These are phyloP conservation scores for Gobius niger DNA, from an alignment of 2,113 vertebrate genomes.

Conservation along the genomic window DNA sequence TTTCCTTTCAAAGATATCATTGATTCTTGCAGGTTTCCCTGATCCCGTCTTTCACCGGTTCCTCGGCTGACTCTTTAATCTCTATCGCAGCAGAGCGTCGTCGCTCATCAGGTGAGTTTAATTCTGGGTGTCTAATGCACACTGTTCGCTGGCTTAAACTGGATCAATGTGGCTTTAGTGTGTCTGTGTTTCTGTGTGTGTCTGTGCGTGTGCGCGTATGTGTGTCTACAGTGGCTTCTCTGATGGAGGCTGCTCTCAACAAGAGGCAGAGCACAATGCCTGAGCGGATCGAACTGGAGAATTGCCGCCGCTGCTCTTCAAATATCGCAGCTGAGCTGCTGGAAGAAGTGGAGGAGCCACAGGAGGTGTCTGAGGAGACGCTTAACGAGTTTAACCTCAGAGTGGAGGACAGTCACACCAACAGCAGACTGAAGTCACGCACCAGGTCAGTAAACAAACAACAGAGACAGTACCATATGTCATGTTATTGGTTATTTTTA, in stretches of 20 bases:
- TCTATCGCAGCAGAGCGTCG: background rate
- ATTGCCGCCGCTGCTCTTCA: conserved; percentile 76
- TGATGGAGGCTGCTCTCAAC: conserved; percentile 67
- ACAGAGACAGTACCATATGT: too few relatives aligned
- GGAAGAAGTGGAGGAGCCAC: conserved; percentile 70
- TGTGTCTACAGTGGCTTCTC: conserved; percentile 55
- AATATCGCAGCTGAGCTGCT: conserved; percentile 46
- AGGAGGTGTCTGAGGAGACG: conserved; percentile 88
- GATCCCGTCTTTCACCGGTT: background rate
- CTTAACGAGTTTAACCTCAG: conserved; percentile 88
- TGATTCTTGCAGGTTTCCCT: conserved; percentile 29
- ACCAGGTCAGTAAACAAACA: background rate
- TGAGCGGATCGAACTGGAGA: conserved; percentile 91
- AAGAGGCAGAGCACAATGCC: conserved; percentile 82
- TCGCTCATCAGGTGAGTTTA: conserved; percentile 56
- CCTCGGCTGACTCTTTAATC: conserved; percentile 17
- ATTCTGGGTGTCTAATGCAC: background rate
- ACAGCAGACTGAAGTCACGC: conserved; percentile 78
- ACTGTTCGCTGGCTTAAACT: conserved; percentile 33
- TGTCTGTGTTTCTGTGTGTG: conserved; percentile 65
- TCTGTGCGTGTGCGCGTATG: conserved; percentile 36
- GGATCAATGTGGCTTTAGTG: conserved; percentile 56
- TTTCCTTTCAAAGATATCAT: background rate
- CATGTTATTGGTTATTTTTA: background rate
- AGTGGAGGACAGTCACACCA: conserved; percentile 71